Percentiles rank a stretch among this genome's conserved stretches.
phyloP scores from a whole-genome alignment of 2,113 vertebrate genomes.

The Semnornis frantzii region DNA sequence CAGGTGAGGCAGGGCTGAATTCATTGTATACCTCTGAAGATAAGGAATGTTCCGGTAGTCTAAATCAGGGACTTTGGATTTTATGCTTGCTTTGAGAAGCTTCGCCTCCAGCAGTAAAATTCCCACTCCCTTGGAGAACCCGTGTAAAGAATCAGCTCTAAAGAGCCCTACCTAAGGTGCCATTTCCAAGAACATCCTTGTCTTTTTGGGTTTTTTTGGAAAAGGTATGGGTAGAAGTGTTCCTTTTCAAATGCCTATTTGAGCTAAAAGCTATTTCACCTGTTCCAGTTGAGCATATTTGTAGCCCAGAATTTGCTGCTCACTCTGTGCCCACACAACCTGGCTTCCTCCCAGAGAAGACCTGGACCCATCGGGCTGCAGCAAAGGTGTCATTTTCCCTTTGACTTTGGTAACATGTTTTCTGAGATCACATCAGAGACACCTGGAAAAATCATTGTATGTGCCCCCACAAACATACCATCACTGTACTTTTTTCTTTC shows the following conservation, averaged over 20 bases:
- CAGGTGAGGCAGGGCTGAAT: background rate
- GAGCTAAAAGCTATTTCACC: background rate
- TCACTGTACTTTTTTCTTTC: too few relatives aligned
- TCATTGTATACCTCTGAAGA: background rate
- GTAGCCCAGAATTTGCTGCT: background rate
- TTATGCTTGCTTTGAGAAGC: background rate
- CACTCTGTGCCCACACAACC: background rate
- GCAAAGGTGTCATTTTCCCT: background rate
- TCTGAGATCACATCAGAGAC: background rate
- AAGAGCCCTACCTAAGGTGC: slow-evolving; percentile 30
- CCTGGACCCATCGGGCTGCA: rapidly evolving
- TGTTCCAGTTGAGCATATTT: background rate
- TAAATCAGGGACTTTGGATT: slow-evolving; percentile 2
- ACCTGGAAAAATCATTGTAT: background rate
- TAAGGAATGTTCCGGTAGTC: slow-evolving; percentile 10
- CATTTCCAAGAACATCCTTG: slow-evolving; percentile 14
- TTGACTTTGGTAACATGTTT: background rate
- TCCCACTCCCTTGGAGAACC: background rate
- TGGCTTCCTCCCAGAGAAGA: background rate
- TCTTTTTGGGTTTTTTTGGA: background rate
- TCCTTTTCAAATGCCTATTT: background rate
- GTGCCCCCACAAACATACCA: background rate
- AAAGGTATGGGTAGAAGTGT: background rate
- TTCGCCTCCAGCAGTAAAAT: slow-evolving; percentile 24
- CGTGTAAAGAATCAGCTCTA: slow-evolving; percentile 24